These are phyloP conservation scores for Nysson spinosus DNA, from an alignment of 2,888 invertebrate genomes.

Conservation along the genomic window DNA sequence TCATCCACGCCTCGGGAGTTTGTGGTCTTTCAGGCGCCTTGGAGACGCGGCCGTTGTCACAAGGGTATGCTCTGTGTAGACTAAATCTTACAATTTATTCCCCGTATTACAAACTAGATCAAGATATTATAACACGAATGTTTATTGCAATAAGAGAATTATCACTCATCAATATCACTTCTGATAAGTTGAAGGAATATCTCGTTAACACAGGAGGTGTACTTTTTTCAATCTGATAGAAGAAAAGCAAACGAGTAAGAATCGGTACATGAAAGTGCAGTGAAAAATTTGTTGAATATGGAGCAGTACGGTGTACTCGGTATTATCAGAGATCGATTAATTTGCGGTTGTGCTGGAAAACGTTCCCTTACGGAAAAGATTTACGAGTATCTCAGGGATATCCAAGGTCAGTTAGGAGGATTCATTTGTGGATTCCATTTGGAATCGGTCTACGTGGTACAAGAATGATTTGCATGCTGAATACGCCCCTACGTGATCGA, in stretches of 20 bases:
- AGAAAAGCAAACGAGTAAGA: neutral
- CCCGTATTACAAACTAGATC: no score
- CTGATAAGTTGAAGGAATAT: no score
- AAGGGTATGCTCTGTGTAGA: no score
- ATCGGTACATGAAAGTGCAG: slow-evolving; percentile 33
- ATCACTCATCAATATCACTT: no score
- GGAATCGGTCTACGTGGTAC: neutral
- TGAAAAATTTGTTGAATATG: slow-evolving; percentile 38
- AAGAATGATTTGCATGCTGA: slow-evolving; percentile 25
- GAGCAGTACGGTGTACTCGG: slow-evolving; percentile 30
- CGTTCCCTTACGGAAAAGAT: slow-evolving; percentile 21
- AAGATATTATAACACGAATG: no score
- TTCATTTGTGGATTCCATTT: slow-evolving; percentile 33
- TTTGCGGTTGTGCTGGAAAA: slow-evolving; percentile 26
- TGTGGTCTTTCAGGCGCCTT: no score
- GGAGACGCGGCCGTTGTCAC: no score
- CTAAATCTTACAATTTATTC: no score
- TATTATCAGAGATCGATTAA: slow-evolving; percentile 47
- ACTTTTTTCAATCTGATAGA: no score
- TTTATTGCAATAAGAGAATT: no score
- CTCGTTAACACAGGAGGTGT: neutral
- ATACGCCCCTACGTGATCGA: slow-evolving; percentile 48
- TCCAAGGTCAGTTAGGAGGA: slow-evolving; percentile 34
- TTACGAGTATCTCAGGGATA: slow-evolving; percentile 32
- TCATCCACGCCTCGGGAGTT: no score